These are phyloP conservation scores for Piprites chloris DNA, from an alignment of 2,113 vertebrate genomes.

Conservation along the genomic window DNA sequence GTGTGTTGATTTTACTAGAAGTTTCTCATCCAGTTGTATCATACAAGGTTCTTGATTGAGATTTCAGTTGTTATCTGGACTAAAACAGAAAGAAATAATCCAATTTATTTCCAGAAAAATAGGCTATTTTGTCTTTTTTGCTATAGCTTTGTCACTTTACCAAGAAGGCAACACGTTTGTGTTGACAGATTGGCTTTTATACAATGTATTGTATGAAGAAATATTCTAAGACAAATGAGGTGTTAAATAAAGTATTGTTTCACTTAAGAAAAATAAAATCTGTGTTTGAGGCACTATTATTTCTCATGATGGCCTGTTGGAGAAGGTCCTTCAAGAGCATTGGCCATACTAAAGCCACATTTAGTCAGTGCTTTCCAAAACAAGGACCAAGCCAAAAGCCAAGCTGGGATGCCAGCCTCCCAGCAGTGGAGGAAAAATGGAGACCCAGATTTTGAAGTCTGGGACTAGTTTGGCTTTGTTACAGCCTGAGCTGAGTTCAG, in stretches of 20 bases:
- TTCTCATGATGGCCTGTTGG: not conserved
- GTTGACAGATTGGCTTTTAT: constrained; percentile 30
- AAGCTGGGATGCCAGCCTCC: not conserved
- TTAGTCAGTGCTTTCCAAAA: not conserved
- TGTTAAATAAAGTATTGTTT: constrained; percentile 32
- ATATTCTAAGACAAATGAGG: not conserved
- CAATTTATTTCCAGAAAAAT: not conserved
- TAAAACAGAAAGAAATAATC: not conserved
- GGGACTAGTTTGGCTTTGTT: not conserved
- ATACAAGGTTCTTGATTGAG: not conserved
- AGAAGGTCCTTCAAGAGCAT: not conserved
- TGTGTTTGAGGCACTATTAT: not conserved
- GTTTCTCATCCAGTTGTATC: not conserved
- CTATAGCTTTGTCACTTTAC: constrained; percentile 43
- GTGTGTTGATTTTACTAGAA: not conserved
- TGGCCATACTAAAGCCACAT: not conserved
- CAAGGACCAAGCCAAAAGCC: not conserved
- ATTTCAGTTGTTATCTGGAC: not conserved
- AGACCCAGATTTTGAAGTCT: not conserved
- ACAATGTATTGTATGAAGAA: not conserved
- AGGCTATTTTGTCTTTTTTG: not conserved
- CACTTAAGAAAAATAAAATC: not conserved
- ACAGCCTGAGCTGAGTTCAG: no score
- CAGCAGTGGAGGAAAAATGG: not conserved
- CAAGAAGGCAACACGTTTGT: not conserved